phyloP scores from a whole-genome alignment of 2,797 vertebrate genomes.

The Pygocentrus nattereri region DNA sequence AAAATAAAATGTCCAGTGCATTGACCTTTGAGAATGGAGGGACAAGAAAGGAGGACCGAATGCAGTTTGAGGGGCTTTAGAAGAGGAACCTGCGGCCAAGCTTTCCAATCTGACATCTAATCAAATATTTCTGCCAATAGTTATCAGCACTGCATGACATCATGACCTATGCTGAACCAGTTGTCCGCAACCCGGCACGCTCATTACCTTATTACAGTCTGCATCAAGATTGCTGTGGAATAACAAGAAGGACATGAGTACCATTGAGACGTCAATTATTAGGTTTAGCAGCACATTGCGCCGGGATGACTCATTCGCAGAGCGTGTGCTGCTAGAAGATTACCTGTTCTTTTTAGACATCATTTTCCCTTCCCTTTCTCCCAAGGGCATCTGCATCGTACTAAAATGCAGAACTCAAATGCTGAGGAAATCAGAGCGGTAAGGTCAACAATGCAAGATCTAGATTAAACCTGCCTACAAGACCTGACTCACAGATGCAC shows the following conservation, averaged over 20 bases:
- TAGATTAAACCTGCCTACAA: neutral
- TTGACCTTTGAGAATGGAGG: constrained; percentile 62
- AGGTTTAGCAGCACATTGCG: constrained; percentile 63
- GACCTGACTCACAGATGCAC: neutral
- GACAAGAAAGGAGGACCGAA: constrained; percentile 25
- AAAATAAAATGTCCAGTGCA: constrained; percentile 69
- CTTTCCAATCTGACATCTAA: constrained; percentile 64
- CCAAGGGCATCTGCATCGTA: constrained; percentile 17
- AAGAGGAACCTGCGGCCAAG: constrained; percentile 57
- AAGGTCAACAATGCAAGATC: neutral
- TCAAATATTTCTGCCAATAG: constrained; percentile 50
- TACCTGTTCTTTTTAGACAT: constrained; percentile 39
- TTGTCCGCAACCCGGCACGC: constrained; percentile 3
- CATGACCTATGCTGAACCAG: neutral
- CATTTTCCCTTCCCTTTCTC: constrained; percentile 14
- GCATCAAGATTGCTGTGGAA: constrained; percentile 57
- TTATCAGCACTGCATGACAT: neutral
- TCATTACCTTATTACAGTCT: constrained; percentile 40
- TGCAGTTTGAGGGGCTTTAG: constrained; percentile 45
- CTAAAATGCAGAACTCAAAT: neutral
- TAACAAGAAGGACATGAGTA: constrained; percentile 56
- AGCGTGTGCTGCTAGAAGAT: constrained; percentile 49
- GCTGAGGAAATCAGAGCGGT: neutral
- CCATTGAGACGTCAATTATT: constrained; percentile 70
- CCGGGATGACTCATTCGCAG: constrained; percentile 76